Conservation (phyloP, 2,888 invertebrate species). For the Microdon myrmicae region DNA sequence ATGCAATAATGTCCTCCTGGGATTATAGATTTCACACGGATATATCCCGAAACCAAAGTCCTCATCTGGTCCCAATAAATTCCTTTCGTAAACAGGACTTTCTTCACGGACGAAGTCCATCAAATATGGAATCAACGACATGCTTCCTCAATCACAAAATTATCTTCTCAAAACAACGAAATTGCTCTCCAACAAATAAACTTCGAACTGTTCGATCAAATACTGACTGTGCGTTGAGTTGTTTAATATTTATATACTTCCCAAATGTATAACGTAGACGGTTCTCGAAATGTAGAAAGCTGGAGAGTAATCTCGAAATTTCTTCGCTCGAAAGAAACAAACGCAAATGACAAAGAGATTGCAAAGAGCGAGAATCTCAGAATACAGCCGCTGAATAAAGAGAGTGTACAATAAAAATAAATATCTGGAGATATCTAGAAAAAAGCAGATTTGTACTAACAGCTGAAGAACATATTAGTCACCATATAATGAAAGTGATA, state of each 20-base stretch:
- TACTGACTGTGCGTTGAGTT: background rate
- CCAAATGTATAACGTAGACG: background rate
- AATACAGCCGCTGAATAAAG: no score
- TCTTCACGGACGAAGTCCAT: conserved; percentile 60
- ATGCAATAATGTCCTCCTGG: conserved; percentile 54
- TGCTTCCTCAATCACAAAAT: conserved; percentile 45
- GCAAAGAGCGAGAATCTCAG: no score
- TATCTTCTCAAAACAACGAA: conserved; percentile 15
- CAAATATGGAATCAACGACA: conserved; percentile 61
- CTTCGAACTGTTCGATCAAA: no score
- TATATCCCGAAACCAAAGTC: conserved; percentile 60
- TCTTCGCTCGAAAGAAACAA: no score
- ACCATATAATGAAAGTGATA: no score
- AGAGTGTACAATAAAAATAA: no score
- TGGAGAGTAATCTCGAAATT: background rate
- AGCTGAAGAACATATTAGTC: no score
- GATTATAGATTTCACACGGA: conserved; percentile 61
- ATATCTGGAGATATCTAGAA: no score
- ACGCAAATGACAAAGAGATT: no score
- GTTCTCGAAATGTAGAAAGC: conserved; percentile 7
- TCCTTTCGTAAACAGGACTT: conserved; percentile 54
- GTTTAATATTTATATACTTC: conserved; percentile 3
- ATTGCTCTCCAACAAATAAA: background rate
- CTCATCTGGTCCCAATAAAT: conserved; percentile 56
- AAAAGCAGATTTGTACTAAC: no score